A percentile compares a stretch with the other conserved stretches of the same genome.
phyloP scores from a whole-genome alignment of 1,140 invertebrate species.

The Epicauta chinensis region DNA sequence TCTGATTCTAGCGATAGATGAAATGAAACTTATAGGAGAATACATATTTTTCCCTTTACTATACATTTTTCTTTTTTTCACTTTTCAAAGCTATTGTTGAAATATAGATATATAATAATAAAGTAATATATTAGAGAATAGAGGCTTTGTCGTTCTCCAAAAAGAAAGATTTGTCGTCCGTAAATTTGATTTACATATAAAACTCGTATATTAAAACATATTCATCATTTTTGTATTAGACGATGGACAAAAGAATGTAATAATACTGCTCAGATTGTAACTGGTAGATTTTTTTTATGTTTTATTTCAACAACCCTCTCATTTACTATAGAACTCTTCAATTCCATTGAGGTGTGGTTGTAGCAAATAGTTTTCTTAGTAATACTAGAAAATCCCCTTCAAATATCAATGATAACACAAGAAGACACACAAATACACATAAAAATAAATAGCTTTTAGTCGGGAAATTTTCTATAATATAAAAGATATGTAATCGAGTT shows the following conservation, averaged over 20 bases:
- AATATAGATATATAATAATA: no score
- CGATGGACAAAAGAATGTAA: conserved; percentile 10
- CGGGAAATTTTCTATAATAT: conserved; percentile 11
- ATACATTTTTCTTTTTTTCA: no score
- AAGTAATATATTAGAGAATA: no score
- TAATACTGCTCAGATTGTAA: conserved; percentile 2
- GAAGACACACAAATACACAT: conserved; percentile 27
- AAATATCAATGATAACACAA: conserved; percentile 29
- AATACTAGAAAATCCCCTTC: conserved; percentile 28
- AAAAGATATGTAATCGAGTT: conserved; percentile 28
- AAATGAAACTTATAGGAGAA: no score
- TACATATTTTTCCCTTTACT: neutral
- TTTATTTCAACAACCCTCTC: neutral
- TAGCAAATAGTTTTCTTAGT: conserved; percentile 2
- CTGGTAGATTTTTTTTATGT: neutral
- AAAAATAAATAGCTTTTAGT: conserved; percentile 35
- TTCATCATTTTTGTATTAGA: neutral
- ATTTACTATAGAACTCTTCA: neutral
- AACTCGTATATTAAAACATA: neutral
- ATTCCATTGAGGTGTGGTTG: neutral
- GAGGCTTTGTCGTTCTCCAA: no score
- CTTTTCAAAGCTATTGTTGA: no score
- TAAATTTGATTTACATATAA: no score
- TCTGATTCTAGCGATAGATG: neutral
- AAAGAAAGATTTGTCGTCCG: no score